Base-by-base conservation (phyloP, 2,888 invertebrate species). In the Druceiella hillmani region DNA sequence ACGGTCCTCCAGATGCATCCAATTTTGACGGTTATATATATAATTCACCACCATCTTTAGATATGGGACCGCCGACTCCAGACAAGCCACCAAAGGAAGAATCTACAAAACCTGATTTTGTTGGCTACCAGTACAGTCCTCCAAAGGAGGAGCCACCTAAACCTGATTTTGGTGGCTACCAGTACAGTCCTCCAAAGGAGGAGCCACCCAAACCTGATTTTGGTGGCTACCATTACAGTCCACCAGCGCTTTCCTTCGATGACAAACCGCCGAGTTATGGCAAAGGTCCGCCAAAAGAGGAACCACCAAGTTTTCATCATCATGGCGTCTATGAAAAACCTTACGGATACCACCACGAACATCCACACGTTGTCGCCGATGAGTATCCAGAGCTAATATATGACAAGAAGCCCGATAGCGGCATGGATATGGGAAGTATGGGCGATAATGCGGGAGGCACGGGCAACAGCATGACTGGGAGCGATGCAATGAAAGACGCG, bases 301-400 rank as follows among this genome's bases (percentile, higher is more conserved):
- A 5, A 33, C 15, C 33, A 36, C 46, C 40, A 25, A 55, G 43
- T 46, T 62, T 63, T 46, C 61, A 51, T 24, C 53, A 63, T 40
- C 62, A 67, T 33, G 54, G 51, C 15, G 45, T n/a, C 50, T 3
- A 43, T 55, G 9, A 10, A 16, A 50, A 52, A 4, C 46, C 20
- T 7, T 15, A 6, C 27, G 27, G 12, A 3, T 7, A 3, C 43
- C 58, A 58, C 28, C 42, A 42, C 17, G 52, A 62, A 30, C 64
- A 64, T 42, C 62, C 64, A 43, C 59, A 64, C 52, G 49, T 3
- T 13, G 20, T 59, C 25, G 42, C 36, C 41, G 53, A 11, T 5
- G 64, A 69, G 30, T 64, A 64, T 38, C 63, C 66, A 3, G 66
- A 65, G 9, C 50, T 68, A 13, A 55, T 62, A 27, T 69, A 53